phyloP scores from a whole-genome alignment of 2,888 invertebrate species.

The Periphyllus acericola region DNA sequence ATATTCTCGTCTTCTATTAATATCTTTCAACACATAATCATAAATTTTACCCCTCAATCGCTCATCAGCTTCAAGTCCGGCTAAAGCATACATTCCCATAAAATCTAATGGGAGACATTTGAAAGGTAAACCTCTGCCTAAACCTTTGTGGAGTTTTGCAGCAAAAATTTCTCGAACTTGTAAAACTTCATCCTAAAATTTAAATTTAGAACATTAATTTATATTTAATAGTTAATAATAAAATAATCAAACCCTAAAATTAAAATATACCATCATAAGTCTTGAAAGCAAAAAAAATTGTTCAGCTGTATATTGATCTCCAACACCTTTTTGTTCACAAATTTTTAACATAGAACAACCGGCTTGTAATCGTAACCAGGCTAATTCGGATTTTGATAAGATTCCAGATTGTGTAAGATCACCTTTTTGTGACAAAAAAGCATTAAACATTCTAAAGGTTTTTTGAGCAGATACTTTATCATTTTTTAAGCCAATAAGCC shows the following conservation, averaged over 20 bases:
- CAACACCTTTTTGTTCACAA: slow-evolving; percentile 95
- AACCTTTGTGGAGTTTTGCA: slow-evolving; percentile 90
- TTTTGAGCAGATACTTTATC: slow-evolving; percentile 90
- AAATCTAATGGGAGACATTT: slow-evolving; percentile 95
- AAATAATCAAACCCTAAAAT: slow-evolving; percentile 15
- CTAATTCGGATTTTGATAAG: slow-evolving; percentile 87
- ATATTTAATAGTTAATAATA: not conserved
- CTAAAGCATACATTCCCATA: slow-evolving; percentile 93
- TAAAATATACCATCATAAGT: slow-evolving; percentile 72
- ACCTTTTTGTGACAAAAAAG: slow-evolving; percentile 92
- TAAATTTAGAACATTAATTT: slow-evolving; percentile 6
- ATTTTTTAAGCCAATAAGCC: slow-evolving; percentile 90
- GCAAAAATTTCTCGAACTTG: slow-evolving; percentile 91
- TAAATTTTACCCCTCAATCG: slow-evolving; percentile 77
- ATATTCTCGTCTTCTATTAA: slow-evolving; percentile 88
- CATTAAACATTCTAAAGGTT: slow-evolving; percentile 93
- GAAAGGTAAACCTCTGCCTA: slow-evolving; percentile 83
- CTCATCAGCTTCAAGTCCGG: slow-evolving; percentile 87
- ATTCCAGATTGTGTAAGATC: slow-evolving; percentile 75
- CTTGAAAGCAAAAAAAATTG: slow-evolving; percentile 94
- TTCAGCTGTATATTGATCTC: slow-evolving; percentile 92
- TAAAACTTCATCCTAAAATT: slow-evolving; percentile 71
- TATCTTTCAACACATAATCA: slow-evolving; percentile 88
- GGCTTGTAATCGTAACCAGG: slow-evolving; percentile 90
- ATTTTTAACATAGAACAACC: slow-evolving; percentile 97